Conservation (phyloP, 1,140 invertebrate species). For the Leptopilina clavipes region DNA sequence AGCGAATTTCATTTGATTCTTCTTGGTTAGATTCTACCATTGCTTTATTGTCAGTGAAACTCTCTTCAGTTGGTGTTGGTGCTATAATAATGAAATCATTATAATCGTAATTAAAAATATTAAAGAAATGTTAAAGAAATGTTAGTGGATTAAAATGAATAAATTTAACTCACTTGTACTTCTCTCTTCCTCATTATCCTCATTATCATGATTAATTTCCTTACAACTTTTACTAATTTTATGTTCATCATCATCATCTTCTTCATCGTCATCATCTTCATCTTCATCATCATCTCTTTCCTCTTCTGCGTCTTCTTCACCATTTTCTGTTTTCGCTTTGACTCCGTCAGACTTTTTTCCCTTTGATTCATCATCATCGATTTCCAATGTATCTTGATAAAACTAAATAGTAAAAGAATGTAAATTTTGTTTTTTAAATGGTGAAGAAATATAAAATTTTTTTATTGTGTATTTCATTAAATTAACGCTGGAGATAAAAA, state of each 20-base stretch:
- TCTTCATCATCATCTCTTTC: slow-evolving; percentile 42
- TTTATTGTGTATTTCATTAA: slow-evolving; percentile 20
- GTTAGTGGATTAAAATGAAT: not conserved
- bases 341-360: slow-evolving; percentile 61
- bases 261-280: slow-evolving; percentile 50
- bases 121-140: no score
- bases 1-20: slow-evolving; percentile 50
- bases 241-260: slow-evolving; percentile 56
- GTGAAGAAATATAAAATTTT: no score
- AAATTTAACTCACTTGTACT: slow-evolving; percentile 59
- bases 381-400: slow-evolving; percentile 92
- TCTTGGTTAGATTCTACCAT: slow-evolving; percentile 58
- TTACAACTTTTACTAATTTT: slow-evolving; percentile 47
- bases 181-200: slow-evolving; percentile 51
- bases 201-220: slow-evolving; percentile 52
- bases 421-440: no score
- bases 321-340: slow-evolving; percentile 54
- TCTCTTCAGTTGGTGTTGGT: slow-evolving; percentile 61
- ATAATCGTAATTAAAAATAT: not conserved
- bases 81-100: slow-evolving; percentile 44
- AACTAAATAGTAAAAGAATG: slow-evolving; percentile 78
- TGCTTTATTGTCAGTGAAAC: slow-evolving; percentile 51
- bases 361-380: slow-evolving; percentile 75
- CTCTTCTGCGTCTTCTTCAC: slow-evolving; percentile 62
- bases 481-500: slow-evolving; percentile 47